Evolutionary conservation across 2,113 vertebrate genomes (phyloP).

Genomic region (Fukomys damarensis): DNA sequence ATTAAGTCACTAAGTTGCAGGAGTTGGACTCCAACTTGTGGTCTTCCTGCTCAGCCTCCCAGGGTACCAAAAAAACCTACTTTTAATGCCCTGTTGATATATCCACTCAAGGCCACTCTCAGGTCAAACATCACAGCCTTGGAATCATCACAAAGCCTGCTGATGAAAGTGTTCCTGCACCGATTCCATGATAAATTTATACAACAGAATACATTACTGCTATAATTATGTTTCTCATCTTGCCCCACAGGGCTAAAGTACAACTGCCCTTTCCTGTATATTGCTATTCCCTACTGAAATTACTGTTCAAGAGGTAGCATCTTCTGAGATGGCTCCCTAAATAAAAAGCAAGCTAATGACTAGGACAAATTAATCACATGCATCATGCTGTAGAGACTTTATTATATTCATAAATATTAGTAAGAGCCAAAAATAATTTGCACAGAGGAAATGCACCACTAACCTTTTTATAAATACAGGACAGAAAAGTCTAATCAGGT

Average conservation of each 20-base stretch:
- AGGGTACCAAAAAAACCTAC: not conserved
- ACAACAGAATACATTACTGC: not conserved
- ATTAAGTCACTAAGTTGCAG: not conserved
- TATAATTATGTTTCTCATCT: conserved; percentile 9
- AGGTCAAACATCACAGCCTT: not conserved
- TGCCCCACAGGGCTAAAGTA: not conserved
- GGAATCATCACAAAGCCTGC: not conserved
- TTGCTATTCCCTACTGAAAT: not conserved
- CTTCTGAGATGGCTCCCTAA: not conserved
- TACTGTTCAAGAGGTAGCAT: not conserved
- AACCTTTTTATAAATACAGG: conserved; percentile 74
- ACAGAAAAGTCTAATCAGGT: conserved; percentile 61
- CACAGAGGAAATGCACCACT: conserved; percentile 51
- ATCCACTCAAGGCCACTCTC: not conserved
- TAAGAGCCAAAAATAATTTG: conserved; percentile 61
- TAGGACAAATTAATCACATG: conserved; percentile 27
- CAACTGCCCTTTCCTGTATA: not conserved
- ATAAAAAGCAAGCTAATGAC: not conserved
- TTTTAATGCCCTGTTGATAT: not conserved
- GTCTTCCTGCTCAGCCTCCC: not conserved
- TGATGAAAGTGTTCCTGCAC: not conserved
- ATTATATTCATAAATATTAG: conserved; percentile 54
- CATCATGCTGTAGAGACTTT: not conserved
- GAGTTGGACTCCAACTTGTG: not conserved
- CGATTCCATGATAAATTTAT: not conserved